A percentile compares a stretch with the other conserved stretches of the same genome.
These are phyloP conservation scores for Prunella strophiata DNA, from an alignment of 2,797 vertebrate species.

Conservation along the genomic window DNA sequence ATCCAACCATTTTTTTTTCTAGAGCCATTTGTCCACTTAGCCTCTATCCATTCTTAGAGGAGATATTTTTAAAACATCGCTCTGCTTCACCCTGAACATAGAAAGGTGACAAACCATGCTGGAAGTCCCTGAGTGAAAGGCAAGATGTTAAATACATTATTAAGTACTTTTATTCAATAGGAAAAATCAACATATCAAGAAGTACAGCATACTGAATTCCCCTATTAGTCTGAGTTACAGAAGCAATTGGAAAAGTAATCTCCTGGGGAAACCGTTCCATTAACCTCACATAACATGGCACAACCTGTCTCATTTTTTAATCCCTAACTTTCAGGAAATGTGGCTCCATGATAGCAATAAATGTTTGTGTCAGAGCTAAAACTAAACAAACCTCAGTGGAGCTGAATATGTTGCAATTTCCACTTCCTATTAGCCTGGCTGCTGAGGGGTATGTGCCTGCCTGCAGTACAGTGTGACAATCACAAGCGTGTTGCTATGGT, in stretches of 20 bases:
- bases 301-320: slow-evolving; percentile 5
- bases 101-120: neutral
- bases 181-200: neutral
- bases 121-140: neutral
- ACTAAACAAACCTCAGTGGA: neutral
- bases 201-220: neutral
- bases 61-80: neutral
- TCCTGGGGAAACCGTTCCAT: neutral
- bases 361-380: neutral
- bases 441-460: neutral
- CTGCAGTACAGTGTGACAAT: neutral
- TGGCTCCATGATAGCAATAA: neutral
- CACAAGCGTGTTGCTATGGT: neutral
- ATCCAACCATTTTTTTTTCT: neutral
- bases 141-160: neutral
- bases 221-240: neutral
- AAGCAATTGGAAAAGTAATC: neutral
- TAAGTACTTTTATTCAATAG: neutral
- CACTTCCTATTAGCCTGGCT: neutral
- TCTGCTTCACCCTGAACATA: neutral
- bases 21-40: neutral
- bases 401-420: neutral
- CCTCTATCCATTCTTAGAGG: neutral
- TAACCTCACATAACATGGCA: neutral
- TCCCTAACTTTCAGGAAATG: neutral